Evolutionary conservation across 2,888 invertebrate genomes (phyloP), one percentile per base, ranked within the genome.

Genomic region (Chymomyza caudatula): DNA sequence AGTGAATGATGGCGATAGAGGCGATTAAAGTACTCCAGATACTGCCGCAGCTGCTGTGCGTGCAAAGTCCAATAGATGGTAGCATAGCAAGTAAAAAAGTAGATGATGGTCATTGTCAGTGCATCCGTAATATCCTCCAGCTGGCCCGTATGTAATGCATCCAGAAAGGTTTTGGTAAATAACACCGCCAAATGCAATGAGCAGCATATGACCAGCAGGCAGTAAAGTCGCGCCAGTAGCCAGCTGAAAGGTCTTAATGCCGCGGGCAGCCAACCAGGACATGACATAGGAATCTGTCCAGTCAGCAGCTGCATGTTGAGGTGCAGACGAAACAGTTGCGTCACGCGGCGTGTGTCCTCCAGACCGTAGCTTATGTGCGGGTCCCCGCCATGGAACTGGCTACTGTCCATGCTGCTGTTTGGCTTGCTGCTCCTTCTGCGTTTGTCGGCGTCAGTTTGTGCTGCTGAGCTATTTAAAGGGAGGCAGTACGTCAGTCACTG

Each of bases 1-100:
- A 89, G 67, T 1, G 89, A 89, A 66, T 85, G 89, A 65, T 89
- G 89, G 0, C 87, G 77, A 67, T 89, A 82, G 2, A 76, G 58
- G 1, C 55, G 55, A 59, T 86, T 86, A 47, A 89, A 79, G 4
- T 65, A 59, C 3, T 62, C 53, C n/a, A 88, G 51, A 51, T 81
- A 88, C 0, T 11, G 19, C 1, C 54, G 8, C 42, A 89, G 44
- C 0, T 70, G 63, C 2, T 60, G 20, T 1, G 76, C 77, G 8
- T 68, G 73, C 43, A 71, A 4, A n/a, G 76, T 65, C 88, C 89
- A 88, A 62, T 88, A 89, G 42, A 73, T 72, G 3, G 66, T 69
- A 5, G 76, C 79, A 60, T 77, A 89, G 5, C 67, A 37, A 0
- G 88, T 74, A n/a, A 88, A 89, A 4, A 78, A 83, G 58, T 78